These are phyloP conservation scores for Trichopoda pennipes DNA, from an alignment of 2,888 invertebrate genomes.

Conservation along the genomic window DNA sequence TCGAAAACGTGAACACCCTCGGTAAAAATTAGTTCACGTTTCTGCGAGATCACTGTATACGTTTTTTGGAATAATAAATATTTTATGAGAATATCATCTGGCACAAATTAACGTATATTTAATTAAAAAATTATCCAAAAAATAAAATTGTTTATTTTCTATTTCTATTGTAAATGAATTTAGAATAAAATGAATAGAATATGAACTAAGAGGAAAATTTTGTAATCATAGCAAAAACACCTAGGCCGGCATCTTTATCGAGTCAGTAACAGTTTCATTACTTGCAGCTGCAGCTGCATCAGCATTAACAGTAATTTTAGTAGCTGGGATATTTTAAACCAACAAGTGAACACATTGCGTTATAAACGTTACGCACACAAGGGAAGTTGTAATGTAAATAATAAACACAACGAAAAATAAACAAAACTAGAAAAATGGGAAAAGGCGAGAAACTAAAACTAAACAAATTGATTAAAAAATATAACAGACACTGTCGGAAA, in stretches of 20 bases:
- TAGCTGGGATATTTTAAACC: slow-evolving; percentile 44
- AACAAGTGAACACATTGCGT: slow-evolving; percentile 67
- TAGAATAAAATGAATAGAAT: not conserved
- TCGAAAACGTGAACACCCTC: too few species aligned
- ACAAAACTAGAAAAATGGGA: slow-evolving; percentile 36
- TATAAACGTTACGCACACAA: slow-evolving; percentile 57
- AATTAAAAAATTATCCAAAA: too few species aligned
- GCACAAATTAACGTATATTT: too few species aligned
- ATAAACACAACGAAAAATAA: slow-evolving; percentile 59
- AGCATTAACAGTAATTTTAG: slow-evolving; percentile 29
- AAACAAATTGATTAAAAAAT: slow-evolving; percentile 34
- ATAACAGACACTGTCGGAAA: not conserved
- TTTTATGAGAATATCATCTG: too few species aligned
- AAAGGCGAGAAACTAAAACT: slow-evolving; percentile 28
- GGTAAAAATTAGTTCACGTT: too few species aligned
- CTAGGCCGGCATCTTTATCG: not conserved
- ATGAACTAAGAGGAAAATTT: not conserved
- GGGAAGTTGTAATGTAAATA: slow-evolving; percentile 67
- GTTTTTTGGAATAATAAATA: too few species aligned
- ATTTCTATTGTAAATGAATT: too few species aligned
- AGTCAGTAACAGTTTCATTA: slow-evolving; percentile 28
- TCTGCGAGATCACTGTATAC: too few species aligned
- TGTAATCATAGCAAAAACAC: not conserved
- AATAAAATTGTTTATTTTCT: too few species aligned
- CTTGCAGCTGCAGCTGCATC: slow-evolving; percentile 33